These are phyloP conservation scores for Ahaetulla prasina DNA, from an alignment of 2,113 vertebrate genomes.

Conservation along the genomic window DNA sequence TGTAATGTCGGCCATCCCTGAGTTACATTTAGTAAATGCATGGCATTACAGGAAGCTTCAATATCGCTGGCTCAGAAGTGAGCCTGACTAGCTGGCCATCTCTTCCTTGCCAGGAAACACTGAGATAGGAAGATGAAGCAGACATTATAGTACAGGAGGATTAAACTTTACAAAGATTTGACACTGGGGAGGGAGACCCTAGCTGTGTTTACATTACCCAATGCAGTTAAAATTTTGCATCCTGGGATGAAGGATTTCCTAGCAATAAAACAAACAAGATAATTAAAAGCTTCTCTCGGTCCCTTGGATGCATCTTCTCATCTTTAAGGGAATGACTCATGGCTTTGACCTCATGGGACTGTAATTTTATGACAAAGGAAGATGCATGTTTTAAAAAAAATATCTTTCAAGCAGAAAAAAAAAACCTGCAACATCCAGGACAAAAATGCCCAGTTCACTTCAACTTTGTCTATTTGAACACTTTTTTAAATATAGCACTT, in stretches of 20 bases:
- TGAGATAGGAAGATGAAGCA: neutral
- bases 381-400: neutral
- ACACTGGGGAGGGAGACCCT: neutral
- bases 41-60: neutral
- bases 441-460: neutral
- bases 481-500: neutral
- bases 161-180: neutral
- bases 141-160: neutral
- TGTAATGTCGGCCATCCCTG: neutral
- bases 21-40: neutral
- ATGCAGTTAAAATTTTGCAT: neutral
- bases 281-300: neutral
- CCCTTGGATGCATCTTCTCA: neutral
- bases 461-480: neutral
- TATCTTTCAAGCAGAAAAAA: neutral
- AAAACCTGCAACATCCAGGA: neutral
- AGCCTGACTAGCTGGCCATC: neutral
- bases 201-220: neutral
- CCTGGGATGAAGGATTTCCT: neutral
- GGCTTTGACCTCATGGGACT: neutral
- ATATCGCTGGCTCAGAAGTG: neutral
- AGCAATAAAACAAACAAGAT: neutral
- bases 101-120: neutral
- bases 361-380: neutral
- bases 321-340: constrained; percentile 1